These are phyloP conservation scores for Hoplias malabaricus DNA, from an alignment of 2,113 vertebrate genomes.

Conservation along the genomic window DNA sequence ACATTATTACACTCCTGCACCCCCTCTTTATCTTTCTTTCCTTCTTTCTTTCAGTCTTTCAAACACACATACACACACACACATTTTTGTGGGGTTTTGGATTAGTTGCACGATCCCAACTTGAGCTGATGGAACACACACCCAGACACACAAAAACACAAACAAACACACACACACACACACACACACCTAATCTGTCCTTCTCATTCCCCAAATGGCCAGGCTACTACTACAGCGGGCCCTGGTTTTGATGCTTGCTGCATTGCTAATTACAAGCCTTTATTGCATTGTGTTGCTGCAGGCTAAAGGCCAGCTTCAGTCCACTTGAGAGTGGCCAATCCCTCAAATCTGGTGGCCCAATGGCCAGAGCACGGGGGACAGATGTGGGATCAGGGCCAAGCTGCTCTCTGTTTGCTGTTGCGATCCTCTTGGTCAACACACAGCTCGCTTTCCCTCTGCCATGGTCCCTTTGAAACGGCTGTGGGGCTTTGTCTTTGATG, in stretches of 20 bases:
- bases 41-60: constrained; percentile 32
- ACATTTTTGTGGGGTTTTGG: constrained; percentile 60
- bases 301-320: constrained; percentile 61
- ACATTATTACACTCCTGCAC: not conserved
- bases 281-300: constrained; percentile 61
- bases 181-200: constrained; percentile 57
- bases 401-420: constrained; percentile 65
- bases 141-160: constrained; percentile 47
- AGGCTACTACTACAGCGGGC: constrained; percentile 55
- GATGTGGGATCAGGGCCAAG: constrained; percentile 70
- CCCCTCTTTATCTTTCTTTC: not conserved
- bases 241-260: constrained; percentile 61
- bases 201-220: constrained; percentile 63
- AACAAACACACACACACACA: constrained; percentile 19
- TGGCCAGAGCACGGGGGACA: constrained; percentile 59
- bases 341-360: constrained; percentile 60
- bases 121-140: constrained; percentile 18
- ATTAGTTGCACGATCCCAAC: constrained; percentile 52
- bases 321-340: constrained; percentile 69
- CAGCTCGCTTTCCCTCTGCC: constrained; percentile 55
- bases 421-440: constrained; percentile 71
- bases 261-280: constrained; percentile 66
- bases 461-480: constrained; percentile 59
- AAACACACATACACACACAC: constrained; percentile 3
- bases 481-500: constrained; percentile 63